Percentiles rank a stretch among this genome's conserved stretches.
These are phyloP conservation scores for Trialeurodes vaporariorum DNA, from an alignment of 1,140 invertebrate species.

Conservation along the genomic window DNA sequence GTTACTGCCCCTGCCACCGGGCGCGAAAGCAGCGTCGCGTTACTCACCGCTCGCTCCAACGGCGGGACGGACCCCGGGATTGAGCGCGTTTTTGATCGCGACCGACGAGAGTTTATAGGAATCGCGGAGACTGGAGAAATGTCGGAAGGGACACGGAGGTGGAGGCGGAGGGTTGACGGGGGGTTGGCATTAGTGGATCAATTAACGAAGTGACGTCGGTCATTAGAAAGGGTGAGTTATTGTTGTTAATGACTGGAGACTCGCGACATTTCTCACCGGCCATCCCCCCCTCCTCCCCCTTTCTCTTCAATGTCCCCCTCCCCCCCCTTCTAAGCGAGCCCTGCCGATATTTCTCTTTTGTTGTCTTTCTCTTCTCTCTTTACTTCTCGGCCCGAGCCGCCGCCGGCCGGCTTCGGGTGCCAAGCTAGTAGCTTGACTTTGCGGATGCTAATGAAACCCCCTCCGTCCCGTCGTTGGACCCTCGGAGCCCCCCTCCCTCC, in stretches of 20 bases:
- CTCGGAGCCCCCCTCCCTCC: not conserved
- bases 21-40: too few species aligned
- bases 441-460: not conserved
- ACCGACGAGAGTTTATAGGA: not conserved
- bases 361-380: not conserved
- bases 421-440: too few species aligned
- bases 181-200: not conserved
- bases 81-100: not conserved
- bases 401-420: too few species aligned
- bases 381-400: too few species aligned
- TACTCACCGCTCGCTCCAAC: too few species aligned
- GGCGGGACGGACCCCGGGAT: too few species aligned
- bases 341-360: not conserved
- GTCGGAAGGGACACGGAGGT: not conserved
- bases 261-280: not conserved
- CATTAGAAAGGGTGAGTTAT: not conserved
- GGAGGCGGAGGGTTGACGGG: too few species aligned
- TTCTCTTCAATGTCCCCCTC: too few species aligned
- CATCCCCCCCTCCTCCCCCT: not conserved
- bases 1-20: too few species aligned
- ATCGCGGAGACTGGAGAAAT: not conserved
- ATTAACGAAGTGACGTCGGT: not conserved
- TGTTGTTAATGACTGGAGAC: not conserved
- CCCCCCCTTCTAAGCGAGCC: too few species aligned
- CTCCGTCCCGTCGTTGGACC: not conserved